Base-by-base conservation (phyloP, 2,888 invertebrate genomes). In the Stenurella melanura region DNA sequence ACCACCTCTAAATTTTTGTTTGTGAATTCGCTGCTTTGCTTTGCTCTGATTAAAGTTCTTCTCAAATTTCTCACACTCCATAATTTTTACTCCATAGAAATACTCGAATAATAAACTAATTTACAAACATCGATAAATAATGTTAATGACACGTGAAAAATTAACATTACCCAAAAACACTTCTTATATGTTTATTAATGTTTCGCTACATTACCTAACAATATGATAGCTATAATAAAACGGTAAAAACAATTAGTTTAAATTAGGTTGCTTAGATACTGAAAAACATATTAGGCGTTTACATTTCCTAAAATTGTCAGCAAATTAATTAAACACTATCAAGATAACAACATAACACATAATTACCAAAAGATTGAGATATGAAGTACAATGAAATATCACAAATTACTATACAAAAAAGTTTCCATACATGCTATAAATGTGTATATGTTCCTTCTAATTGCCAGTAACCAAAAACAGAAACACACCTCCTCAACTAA, bases 321-420 rank as follows among this genome's bases (percentile, higher is more conserved):
- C 19, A 56, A 67, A 67, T 67, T 67, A 67, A 67, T 67, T 67
- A 56, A 18, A 12, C 26, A 56, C 17, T 18, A 54, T 69, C 57
- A 69, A 17, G 57, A 69, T 38, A 42, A 69, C 57, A 34, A 54
- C 57, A 30, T 17, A 57, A 30, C 12, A 34, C n/a, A 38, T 69
- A 69, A 69, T 69, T 69, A 69, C 58, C 57, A 18, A 38, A 34
- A 69, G 58, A 69, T 69, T 67, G 26, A 67, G 50, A 38, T 67
- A 67, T 66, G 54, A 58, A 67, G 64, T 38, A 18, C 19, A 67
- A 54, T 56, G 54, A 38, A 67, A 67, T 18, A 67, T 67, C 42
- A 67, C 67, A 67, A 67, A 67, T 67, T 18, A 64, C 64, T 18
- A 12, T 12, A 58, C 58, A 58, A 58, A 58, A 58, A 58, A 58